Evolutionary conservation across 2,888 invertebrate species (phyloP).

Genomic region (Acronicta alni): DNA sequence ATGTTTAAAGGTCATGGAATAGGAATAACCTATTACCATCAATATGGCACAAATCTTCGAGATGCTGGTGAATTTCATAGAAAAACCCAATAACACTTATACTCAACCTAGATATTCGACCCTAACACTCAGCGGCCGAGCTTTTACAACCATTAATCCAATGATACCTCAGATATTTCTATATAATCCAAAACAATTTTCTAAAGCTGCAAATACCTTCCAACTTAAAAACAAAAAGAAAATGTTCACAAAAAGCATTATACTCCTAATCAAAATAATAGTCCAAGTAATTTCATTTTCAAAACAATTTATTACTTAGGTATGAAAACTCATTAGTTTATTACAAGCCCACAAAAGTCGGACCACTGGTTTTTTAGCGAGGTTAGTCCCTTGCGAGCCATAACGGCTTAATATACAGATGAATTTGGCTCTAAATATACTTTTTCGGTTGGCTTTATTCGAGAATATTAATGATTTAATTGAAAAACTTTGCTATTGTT

Average conservation of each 20-base stretch:
- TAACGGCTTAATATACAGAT: constrained; percentile 42
- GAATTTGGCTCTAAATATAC: constrained; percentile 39
- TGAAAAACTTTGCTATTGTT: neutral
- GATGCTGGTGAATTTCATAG: no score
- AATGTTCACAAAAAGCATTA: neutral
- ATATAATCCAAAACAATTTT: no score
- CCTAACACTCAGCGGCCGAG: no score
- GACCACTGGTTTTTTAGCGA: constrained; percentile 43
- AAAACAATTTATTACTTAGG: constrained; percentile 40
- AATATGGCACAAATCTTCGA: no score
- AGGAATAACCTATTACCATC: no score
- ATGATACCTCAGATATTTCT: no score
- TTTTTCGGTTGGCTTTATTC: constrained; percentile 17
- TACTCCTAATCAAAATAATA: constrained; percentile 30
- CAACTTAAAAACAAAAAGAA: constrained; percentile 2
- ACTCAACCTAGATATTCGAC: no score
- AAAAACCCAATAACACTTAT: no score
- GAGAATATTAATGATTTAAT: neutral
- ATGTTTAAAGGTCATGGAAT: no score
- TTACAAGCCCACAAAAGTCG: constrained; percentile 39
- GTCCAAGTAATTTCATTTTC: constrained; percentile 33
- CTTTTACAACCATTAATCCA: no score
- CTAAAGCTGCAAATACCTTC: neutral
- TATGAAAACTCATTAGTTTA: constrained; percentile 54
- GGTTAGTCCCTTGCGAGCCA: constrained; percentile 34